These are phyloP conservation scores for Channa maculata DNA, from an alignment of 2,113 vertebrate genomes.

Conservation along the genomic window DNA sequence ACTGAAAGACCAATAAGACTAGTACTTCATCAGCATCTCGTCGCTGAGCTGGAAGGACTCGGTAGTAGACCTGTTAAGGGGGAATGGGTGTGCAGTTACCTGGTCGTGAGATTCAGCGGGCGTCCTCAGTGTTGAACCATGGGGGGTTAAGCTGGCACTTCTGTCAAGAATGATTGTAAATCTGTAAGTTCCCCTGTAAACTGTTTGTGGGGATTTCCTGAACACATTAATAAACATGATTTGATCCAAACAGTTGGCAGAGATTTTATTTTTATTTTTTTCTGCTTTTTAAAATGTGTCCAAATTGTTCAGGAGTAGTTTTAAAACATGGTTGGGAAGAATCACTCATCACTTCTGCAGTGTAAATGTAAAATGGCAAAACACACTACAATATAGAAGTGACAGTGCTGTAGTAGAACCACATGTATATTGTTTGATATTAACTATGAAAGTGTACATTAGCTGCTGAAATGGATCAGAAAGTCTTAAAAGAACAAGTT, in stretches of 20 bases:
- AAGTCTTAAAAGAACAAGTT: too few relatives aligned
- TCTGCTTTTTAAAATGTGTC: too few relatives aligned
- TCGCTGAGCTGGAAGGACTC: conserved; percentile 43
- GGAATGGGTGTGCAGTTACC: conserved; percentile 48
- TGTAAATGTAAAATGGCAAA: too few relatives aligned
- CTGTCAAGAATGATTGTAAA: conserved; percentile 81
- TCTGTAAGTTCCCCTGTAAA: conserved; percentile 80
- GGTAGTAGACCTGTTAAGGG: conserved; percentile 49
- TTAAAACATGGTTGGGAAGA: too few relatives aligned
- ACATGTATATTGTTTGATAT: too few relatives aligned
- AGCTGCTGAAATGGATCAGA: too few relatives aligned
- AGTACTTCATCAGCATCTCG: conserved; percentile 26
- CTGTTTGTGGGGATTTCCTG: conserved; percentile 80
- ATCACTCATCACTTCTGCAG: too few relatives aligned
- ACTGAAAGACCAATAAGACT: conserved; percentile 36
- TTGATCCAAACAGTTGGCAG: conserved; percentile 65
- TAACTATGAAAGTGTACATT: too few relatives aligned
- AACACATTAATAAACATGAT: conserved; percentile 81
- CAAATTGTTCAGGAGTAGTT: too few relatives aligned
- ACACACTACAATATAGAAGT: too few relatives aligned
- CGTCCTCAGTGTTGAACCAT: conserved; percentile 58
- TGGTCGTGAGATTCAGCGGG: conserved; percentile 60
- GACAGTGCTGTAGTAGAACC: too few relatives aligned
- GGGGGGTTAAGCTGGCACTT: conserved; percentile 74
- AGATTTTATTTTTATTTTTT: neutral